Percentiles rank a stretch among this genome's conserved stretches.
phyloP scores from a whole-genome alignment of 2,113 vertebrate species.

The Todiramphus chloris region DNA sequence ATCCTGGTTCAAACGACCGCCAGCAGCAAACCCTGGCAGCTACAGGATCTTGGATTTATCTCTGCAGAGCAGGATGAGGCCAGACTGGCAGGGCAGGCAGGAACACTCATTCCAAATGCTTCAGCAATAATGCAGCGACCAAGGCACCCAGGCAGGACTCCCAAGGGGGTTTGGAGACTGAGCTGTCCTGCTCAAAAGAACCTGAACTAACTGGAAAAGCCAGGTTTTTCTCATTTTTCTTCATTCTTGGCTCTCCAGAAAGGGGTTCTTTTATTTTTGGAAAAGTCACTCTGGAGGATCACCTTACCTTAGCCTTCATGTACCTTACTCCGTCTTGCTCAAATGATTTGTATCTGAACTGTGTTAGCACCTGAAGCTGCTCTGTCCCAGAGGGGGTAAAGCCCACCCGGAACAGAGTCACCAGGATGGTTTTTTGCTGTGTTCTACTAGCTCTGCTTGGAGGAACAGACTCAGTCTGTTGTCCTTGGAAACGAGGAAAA shows the following conservation, averaged over 20 bases:
- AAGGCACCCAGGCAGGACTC: neutral
- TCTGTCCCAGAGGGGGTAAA: neutral
- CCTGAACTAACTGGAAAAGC: neutral
- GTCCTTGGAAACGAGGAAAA: neutral
- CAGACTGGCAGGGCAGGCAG: neutral
- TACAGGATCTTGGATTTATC: neutral
- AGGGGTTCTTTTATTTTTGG: neutral
- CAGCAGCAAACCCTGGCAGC: neutral
- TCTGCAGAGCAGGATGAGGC: neutral
- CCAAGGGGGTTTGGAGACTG: neutral
- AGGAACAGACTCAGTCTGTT: neutral
- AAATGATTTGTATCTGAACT: too few species aligned
- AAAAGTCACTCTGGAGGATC: neutral
- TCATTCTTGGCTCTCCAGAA: neutral
- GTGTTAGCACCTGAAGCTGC: neutral
- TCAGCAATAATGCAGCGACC: neutral
- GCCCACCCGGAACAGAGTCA: rapidly evolving
- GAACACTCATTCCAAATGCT: neutral
- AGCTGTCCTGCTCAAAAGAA: neutral
- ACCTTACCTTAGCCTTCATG: neutral
- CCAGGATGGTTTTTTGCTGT: neutral
- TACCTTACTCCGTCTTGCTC: neutral
- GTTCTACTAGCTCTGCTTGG: neutral
- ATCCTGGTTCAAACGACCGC: rapidly evolving
- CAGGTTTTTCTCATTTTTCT: neutral